Percentiles rank a stretch among this genome's conserved stretches.
Evolutionary conservation across 1,140 invertebrate species (phyloP).

Genomic region (Meloidogyne floridensis): DNA sequence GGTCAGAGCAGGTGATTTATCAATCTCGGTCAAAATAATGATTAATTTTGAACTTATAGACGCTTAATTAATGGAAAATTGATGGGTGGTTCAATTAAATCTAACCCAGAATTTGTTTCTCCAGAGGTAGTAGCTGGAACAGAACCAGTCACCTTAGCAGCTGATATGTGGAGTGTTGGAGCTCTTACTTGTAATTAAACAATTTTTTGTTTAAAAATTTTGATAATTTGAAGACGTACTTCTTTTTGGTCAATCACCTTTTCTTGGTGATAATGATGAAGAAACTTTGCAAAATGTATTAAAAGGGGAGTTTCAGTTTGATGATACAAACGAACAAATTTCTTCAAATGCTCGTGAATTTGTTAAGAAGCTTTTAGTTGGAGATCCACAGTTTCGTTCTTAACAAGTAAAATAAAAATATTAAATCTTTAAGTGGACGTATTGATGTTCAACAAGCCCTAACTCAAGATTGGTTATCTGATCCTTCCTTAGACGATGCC

Average conservation of each 20-base stretch:
- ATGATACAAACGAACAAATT: conserved; percentile 70
- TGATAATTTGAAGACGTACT: conserved; percentile 20
- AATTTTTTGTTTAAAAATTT: neutral
- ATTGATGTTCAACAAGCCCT: conserved; percentile 67
- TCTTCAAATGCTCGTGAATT: conserved; percentile 84
- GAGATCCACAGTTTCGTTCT: conserved; percentile 49
- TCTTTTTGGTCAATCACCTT: conserved; percentile 67
- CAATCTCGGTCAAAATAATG: neutral
- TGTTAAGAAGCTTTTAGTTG: conserved; percentile 76
- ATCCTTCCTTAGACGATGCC: conserved; percentile 60
- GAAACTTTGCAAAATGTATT: conserved; percentile 82
- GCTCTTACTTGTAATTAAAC: conserved; percentile 79
- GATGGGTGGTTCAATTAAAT: conserved; percentile 70
- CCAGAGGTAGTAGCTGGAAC: conserved; percentile 84
- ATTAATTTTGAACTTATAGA: conserved; percentile 38
- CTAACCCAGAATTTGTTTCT: conserved; percentile 86
- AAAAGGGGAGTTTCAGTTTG: conserved; percentile 69
- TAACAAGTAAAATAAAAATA: neutral
- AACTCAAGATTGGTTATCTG: conserved; percentile 68
- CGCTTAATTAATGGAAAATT: conserved; percentile 57
- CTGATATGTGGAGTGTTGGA: conserved; percentile 86
- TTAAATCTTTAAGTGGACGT: conserved; percentile 59
- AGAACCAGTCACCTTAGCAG: conserved; percentile 76
- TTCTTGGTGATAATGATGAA: conserved; percentile 77
- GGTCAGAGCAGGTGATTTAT: conserved; percentile 75